phyloP scores from a whole-genome alignment of 2,888 invertebrate species.

The Fabriciana adippe region DNA sequence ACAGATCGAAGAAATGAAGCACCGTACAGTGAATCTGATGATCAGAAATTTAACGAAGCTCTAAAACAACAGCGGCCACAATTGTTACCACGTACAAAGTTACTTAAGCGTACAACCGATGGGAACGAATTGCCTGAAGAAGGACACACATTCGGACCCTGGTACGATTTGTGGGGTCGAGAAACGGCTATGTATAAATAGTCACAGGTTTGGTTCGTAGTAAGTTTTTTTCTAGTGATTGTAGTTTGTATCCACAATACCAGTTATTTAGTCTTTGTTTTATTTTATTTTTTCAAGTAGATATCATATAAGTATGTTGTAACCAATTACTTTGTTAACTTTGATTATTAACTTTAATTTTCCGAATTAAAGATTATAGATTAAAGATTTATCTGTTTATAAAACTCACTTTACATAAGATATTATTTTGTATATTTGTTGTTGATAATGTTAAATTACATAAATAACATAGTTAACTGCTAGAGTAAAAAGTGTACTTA shows the following conservation, averaged over 20 bases:
- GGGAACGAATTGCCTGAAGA: constrained; percentile 79
- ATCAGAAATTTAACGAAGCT: constrained; percentile 81
- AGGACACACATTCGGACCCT: constrained; percentile 91
- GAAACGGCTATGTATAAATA: constrained; percentile 86
- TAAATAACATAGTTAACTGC: constrained; percentile 9
- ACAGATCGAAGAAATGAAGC: constrained; percentile 70
- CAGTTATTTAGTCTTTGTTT: constrained; percentile 30
- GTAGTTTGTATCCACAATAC: constrained; percentile 25
- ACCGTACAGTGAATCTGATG: constrained; percentile 78
- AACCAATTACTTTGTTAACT: constrained; percentile 18
- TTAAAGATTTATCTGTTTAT: constrained; percentile 15
- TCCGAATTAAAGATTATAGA: constrained; percentile 7
- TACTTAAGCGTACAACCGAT: constrained; percentile 82
- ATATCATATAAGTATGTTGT: constrained; percentile 15
- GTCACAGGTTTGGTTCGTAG: constrained; percentile 53
- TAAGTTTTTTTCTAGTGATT: constrained; percentile 27
- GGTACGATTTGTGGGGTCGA: constrained; percentile 94
- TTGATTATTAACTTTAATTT: constrained; percentile 11
- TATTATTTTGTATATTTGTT: constrained; percentile 37
- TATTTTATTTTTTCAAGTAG: constrained; percentile 15
- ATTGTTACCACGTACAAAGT: constrained; percentile 87
- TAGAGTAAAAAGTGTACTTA: neutral
- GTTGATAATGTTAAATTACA: constrained; percentile 33
- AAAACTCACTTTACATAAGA: neutral
- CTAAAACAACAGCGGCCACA: constrained; percentile 79